Evolutionary conservation across 2,113 vertebrate genomes (phyloP), one percentile per base, ranked within the genome.

Genomic region (Chaetodon auriga): DNA sequence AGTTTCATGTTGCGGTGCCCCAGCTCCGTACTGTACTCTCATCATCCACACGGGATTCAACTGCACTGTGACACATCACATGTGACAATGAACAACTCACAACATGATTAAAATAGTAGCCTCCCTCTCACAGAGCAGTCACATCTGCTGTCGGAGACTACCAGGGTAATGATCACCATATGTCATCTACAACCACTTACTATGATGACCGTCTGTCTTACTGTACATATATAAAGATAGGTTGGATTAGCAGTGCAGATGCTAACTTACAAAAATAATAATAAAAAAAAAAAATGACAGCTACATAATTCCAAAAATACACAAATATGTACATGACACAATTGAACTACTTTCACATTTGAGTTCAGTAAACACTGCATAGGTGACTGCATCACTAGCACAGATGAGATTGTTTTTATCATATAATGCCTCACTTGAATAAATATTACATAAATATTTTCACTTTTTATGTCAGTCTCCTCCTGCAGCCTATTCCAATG

Each of bases 361-460:
- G 66, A 80, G 83, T 88, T 92, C 77, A 90, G 90, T 92, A 92
- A 90, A 93, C 91, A 92, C 87, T 93, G 91, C 93, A 94, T 93
- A 94, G 93, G 85, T 93, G 92, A 93, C 84, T 63, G 91, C 82
- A 86, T 90, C 87, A 94, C 92, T 80, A 93, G 88, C 89, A 94
- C 89, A 80, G 73, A 94, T 92, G 85, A 89, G 53, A 86, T 80
- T 79, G 54, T 54, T 81, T 85, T 69, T 63, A 75, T 85, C 83
- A 51, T 83, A 89, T 88, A 89, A 89, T 79, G 91, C 82, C 79
- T 85, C 84, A 92, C 66, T 89, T 80, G 80, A 94, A 94, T 94
- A 93, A 93, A 94, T 94, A 90, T 90, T 78, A 87, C 82, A 89
- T 86, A 87, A 74, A 92, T 89, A 92, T 85, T 88, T 92, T 77